A percentile compares a stretch with the other conserved stretches of the same genome.
phyloP scores from a whole-genome alignment of 2,113 vertebrate genomes.

The Callopanchax toddi region DNA sequence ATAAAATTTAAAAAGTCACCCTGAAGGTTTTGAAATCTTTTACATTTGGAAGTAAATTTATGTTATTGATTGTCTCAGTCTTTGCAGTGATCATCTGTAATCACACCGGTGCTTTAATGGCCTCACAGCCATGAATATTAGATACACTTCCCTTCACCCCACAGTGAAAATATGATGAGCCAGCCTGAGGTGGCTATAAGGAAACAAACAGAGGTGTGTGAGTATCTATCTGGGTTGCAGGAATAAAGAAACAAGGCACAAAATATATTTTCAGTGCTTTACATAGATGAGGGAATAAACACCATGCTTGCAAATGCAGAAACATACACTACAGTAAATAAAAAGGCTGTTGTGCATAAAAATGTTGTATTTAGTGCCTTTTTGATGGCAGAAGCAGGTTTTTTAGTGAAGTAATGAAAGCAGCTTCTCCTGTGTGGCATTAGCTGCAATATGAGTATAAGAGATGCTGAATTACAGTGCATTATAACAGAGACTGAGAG shows the following conservation, averaged over 20 bases:
- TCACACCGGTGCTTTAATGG: constrained; percentile 78
- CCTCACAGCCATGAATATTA: constrained; percentile 81
- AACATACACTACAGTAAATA: neutral
- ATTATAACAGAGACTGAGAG: constrained; percentile 53
- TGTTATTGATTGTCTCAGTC: constrained; percentile 44
- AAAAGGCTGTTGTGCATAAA: neutral
- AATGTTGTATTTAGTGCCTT: neutral
- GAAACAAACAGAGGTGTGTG: constrained; percentile 48
- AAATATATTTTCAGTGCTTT: neutral
- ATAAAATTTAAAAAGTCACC: no score
- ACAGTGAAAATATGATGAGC: constrained; percentile 70
- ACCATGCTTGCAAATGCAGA: neutral
- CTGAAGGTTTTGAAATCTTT: neutral
- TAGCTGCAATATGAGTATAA: constrained; percentile 39
- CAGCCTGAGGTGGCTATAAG: constrained; percentile 49
- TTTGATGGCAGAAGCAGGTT: constrained; percentile 10
- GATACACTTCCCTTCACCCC: constrained; percentile 78
- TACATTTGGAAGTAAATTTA: constrained; percentile 39
- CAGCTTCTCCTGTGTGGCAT: constrained; percentile 48
- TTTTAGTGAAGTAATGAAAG: constrained; percentile 31
- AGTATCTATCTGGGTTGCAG: constrained; percentile 26
- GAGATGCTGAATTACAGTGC: constrained; percentile 56
- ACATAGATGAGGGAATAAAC: neutral
- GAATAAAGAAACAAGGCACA: constrained; percentile 3
- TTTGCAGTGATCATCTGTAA: constrained; percentile 65